Conservation (phyloP, 2,113 vertebrate genomes). For the Oreotrochilus melanogaster region DNA sequence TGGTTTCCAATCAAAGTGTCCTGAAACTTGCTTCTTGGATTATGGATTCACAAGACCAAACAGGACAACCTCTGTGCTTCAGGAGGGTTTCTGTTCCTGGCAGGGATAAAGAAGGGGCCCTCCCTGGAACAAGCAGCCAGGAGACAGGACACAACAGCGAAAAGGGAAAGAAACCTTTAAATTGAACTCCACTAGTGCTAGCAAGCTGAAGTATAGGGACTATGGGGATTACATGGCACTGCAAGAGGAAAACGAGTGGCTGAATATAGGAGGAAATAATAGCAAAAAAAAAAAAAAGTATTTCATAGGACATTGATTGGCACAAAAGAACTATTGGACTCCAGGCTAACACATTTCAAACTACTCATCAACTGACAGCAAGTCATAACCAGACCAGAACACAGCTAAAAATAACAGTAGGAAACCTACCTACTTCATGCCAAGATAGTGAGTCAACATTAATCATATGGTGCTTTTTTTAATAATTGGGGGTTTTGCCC, state of each 20-base stretch:
- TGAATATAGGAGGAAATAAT: not conserved
- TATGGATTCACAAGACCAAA: not conserved
- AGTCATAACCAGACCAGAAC: constrained; percentile 38
- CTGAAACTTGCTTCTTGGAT: not conserved
- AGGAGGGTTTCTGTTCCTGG: not conserved
- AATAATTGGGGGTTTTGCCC: constrained; percentile 1
- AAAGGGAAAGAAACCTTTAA: not conserved
- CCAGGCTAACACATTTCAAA: constrained; percentile 39
- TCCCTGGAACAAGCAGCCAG: not conserved
- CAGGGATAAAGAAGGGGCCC: not conserved
- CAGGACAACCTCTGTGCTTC: not conserved
- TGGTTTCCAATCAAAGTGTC: not conserved
- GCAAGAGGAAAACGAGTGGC: not conserved
- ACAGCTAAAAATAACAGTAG: constrained; percentile 32
- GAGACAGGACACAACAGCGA: not conserved
- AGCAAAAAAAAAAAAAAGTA: not conserved
- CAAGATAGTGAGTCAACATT: constrained; percentile 20
- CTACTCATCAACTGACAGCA: not conserved
- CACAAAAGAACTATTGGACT: not conserved
- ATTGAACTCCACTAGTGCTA: not conserved
- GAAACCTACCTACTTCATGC: not conserved
- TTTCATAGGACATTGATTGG: not conserved
- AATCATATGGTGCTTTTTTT: not conserved
- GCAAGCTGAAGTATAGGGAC: not conserved
- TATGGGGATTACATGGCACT: not conserved